phyloP scores from a whole-genome alignment of 2,113 vertebrate species.

The Perca fluviatilis region DNA sequence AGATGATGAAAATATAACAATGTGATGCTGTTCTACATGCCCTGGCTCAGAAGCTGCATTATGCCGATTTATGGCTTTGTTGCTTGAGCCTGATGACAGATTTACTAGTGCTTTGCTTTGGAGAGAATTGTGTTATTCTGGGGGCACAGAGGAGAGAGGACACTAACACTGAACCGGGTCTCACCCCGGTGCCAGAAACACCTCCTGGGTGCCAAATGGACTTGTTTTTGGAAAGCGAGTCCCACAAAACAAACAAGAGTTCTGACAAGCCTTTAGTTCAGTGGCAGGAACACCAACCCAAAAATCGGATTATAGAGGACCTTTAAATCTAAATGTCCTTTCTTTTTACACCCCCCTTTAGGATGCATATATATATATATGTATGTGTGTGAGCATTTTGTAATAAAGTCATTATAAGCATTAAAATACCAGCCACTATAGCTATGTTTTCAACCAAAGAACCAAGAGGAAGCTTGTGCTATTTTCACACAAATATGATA shows the following conservation, averaged over 20 bases:
- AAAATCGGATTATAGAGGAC: slow-evolving; percentile 8
- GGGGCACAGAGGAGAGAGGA: slow-evolving; percentile 20
- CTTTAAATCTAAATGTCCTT: not conserved
- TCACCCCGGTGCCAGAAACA: slow-evolving; percentile 54
- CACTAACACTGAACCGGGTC: slow-evolving; percentile 16
- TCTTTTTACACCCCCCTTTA: not conserved
- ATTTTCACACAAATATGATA: slow-evolving; percentile 12
- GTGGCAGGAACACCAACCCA: slow-evolving; percentile 2
- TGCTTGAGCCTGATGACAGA: slow-evolving; percentile 21
- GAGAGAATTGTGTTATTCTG: slow-evolving; percentile 26
- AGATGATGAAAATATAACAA: not conserved
- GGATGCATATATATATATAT: not conserved
- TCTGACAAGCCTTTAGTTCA: not conserved
- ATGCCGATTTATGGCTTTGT: slow-evolving; percentile 24
- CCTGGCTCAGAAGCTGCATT: not conserved
- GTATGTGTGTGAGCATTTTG: not conserved
- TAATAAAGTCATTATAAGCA: slow-evolving; percentile 21
- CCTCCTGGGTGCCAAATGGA: slow-evolving; percentile 42
- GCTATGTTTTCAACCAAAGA: not conserved
- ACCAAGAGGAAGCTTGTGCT: not conserved
- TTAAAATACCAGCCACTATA: slow-evolving; percentile 17
- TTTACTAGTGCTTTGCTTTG: slow-evolving; percentile 20
- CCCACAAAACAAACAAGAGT: slow-evolving; percentile 15
- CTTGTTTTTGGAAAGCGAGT: slow-evolving; percentile 35
- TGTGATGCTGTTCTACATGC: not conserved